These are phyloP conservation scores for Aradus depressus DNA, from an alignment of 2,888 invertebrate genomes.

Conservation along the genomic window DNA sequence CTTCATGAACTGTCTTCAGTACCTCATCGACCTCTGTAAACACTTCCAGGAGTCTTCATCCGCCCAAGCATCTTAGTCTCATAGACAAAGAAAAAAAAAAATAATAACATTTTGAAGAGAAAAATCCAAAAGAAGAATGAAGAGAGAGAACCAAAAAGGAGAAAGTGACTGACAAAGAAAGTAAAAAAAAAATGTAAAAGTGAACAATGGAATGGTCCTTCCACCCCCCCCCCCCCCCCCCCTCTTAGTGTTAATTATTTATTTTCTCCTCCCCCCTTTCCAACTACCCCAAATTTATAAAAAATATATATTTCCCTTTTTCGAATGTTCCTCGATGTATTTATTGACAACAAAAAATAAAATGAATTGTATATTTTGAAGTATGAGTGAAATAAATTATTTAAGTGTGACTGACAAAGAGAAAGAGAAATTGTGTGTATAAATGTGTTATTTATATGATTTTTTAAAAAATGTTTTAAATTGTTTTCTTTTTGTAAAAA, in stretches of 20 bases:
- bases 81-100: background rate
- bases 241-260: constrained; percentile 10
- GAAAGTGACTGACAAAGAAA: background rate
- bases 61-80: background rate
- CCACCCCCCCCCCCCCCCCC: constrained; percentile 5
- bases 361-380: constrained; percentile 18
- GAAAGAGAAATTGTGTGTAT: background rate
- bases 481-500: background rate
- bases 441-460: background rate
- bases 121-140: background rate
- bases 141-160: background rate
- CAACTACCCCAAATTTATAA: background rate
- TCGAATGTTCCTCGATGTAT: constrained; percentile 18
- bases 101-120: background rate
- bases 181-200: background rate
- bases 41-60: constrained; percentile 33
- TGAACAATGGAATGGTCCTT: background rate
- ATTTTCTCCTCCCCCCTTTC: background rate
- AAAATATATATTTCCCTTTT: constrained; percentile 5
- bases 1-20: constrained; percentile 50
- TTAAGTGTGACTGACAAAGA: background rate
- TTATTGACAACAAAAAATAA: too few relatives aligned
- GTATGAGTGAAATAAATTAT: constrained; percentile 9
- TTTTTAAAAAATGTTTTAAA: background rate
- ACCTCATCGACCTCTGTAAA: constrained; percentile 43